Base-by-base conservation (phyloP, 1,140 invertebrate species). In the Cephus cinctus region DNA sequence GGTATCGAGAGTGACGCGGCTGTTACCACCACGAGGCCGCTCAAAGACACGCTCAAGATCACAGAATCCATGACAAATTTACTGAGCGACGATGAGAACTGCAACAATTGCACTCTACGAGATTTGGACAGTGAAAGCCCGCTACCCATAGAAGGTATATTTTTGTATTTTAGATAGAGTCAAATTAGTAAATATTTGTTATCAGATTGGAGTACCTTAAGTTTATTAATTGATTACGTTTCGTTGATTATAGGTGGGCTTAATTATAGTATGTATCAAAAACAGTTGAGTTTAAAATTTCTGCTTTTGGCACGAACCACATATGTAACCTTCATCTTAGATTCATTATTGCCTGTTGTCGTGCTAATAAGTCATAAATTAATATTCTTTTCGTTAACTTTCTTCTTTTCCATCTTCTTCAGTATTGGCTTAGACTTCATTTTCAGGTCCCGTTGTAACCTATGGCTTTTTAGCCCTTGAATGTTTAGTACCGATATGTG, bases 1-100 rank as follows among this genome's bases (percentile, higher is more conserved):
- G 86, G 86, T 2, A 87, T 88, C 38, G 86, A 87, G 61, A 87
- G 85, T 57, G 86, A 87, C 56, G 73, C 76, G 3, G 72, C 75
- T n/a, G 50, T 71, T 3, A 73, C 75, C 0, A 70, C 75, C 0
- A 60, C 63, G 15, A 67, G 68, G 51, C 79, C 79, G 16, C 54
- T 80, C 3, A 66, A 78, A 48, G 74, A 78, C 43, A 76, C 76
- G 5, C 63, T 80, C 6, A 79, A 80, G 44, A 72, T 81, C 9
- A 78, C 79, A 3, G 74, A 78, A 57, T 80, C 77, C 1, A 80
- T 82, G 76, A 78, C 69, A 30, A 81, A 81, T 67, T 59, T 80
- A 42, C 56, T 81, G 9, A 79, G 78, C 40, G 76, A 74, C 31
- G 75, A 78, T 38, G 75, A 75, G 23, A 55, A 61, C 11, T 55